Percentiles rank a stretch among this genome's conserved stretches.
Conservation (phyloP, 2,797 vertebrate genomes). For the Pangasius djambal region DNA sequence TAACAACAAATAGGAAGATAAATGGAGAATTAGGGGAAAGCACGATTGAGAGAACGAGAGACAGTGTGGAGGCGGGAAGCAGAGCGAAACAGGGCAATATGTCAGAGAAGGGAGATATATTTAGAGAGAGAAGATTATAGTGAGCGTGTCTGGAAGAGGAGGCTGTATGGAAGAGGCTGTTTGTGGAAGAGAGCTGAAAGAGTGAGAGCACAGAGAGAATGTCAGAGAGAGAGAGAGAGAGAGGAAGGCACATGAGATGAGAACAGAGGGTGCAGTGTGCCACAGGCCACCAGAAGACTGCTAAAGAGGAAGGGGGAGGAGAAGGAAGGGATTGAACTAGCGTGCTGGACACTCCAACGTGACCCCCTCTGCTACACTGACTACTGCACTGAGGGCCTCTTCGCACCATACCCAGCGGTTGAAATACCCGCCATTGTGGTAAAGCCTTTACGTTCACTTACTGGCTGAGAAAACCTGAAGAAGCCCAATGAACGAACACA, state of each 20-base stretch:
- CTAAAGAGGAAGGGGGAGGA: constrained; percentile 48
- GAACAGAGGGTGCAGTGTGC: constrained; percentile 54
- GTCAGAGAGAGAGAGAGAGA: constrained; percentile 23
- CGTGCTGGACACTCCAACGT: constrained; percentile 41
- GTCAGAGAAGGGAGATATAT: constrained; percentile 36
- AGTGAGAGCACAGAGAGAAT: constrained; percentile 39
- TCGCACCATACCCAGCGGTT: background rate
- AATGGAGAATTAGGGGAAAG: constrained; percentile 27
- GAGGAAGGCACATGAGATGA: constrained; percentile 28
- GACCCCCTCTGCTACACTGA: constrained; percentile 32
- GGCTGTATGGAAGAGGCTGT: constrained; percentile 17
- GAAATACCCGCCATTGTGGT: background rate
- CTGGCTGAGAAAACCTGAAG: constrained; percentile 9
- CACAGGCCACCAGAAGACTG: constrained; percentile 46
- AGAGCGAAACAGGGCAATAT: constrained; percentile 10
- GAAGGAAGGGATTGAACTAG: constrained; percentile 32
- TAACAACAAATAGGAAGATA: constrained; percentile 1
- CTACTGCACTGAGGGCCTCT: constrained; percentile 19
- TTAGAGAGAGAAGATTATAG: constrained; percentile 38
- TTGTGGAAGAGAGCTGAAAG: constrained; percentile 24
- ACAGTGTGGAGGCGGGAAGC: background rate
- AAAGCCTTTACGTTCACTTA: constrained; percentile 7
- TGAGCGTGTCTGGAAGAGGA: constrained; percentile 37
- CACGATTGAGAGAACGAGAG: background rate
- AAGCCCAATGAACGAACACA: background rate